A percentile compares a stretch with the other conserved stretches of the same genome.
phyloP scores from a whole-genome alignment of 92 coral and sea anemone genomes.

The Epizoanthus illoricatus region DNA sequence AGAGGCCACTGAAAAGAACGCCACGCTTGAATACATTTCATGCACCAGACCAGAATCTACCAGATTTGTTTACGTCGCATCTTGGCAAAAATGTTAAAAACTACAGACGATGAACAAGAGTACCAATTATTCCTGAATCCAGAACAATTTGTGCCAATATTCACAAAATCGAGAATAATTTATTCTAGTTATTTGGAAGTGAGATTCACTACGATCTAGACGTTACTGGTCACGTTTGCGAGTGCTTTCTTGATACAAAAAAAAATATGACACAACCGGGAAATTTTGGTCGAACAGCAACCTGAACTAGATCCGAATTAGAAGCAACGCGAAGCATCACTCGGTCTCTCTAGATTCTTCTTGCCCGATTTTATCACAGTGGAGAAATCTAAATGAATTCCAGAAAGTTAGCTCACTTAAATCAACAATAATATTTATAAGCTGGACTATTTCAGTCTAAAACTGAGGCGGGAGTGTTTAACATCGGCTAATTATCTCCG shows the following conservation, averaged over 20 bases:
- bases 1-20: not conserved
- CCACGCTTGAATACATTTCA: not conserved
- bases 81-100: conserved; percentile 1
- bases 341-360: not conserved
- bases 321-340: not conserved
- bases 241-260: not conserved
- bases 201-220: not conserved
- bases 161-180: not conserved
- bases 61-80: conserved; percentile 31
- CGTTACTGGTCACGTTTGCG: not conserved
- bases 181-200: not conserved
- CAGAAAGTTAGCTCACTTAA: conserved; percentile 17
- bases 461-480: conserved; percentile 27
- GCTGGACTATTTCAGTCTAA: conserved; percentile 18
- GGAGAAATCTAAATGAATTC: conserved; percentile 23
- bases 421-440: conserved; percentile 28
- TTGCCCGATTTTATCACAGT: conserved; percentile 1
- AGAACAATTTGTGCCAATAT: not conserved
- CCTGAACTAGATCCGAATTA: conserved; percentile 9
- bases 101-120: not conserved
- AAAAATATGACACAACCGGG: not conserved
- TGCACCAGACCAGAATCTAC: not conserved
- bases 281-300: not conserved
- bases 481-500: conserved; percentile 3
- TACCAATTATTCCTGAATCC: not conserved